These are phyloP conservation scores for Tyria jacobaeae DNA, from an alignment of 2,888 invertebrate genomes.

Conservation along the genomic window DNA sequence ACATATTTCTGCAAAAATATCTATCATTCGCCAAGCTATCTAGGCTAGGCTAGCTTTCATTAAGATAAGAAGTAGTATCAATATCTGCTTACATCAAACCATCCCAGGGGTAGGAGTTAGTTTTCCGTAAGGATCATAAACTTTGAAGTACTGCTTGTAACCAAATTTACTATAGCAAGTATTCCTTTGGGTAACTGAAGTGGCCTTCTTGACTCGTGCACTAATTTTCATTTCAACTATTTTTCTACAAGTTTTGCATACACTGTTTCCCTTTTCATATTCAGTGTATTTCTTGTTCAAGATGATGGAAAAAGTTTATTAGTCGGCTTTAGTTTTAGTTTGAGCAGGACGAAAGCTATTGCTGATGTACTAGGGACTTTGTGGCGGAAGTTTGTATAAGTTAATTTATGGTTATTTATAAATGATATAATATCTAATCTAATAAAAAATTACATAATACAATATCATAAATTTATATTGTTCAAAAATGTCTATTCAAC, in stretches of 20 bases:
- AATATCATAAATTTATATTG: too few species aligned
- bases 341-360: conserved; percentile 8
- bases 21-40: too few species aligned
- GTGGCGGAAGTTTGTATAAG: not conserved
- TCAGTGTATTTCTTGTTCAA: conserved; percentile 30
- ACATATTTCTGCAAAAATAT: too few species aligned
- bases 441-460: too few species aligned
- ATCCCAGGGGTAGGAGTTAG: too few species aligned
- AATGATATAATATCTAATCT: too few species aligned
- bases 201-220: conserved; percentile 71
- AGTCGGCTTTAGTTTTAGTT: conserved; percentile 18
- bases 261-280: conserved; percentile 32
- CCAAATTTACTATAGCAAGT: conserved; percentile 67
- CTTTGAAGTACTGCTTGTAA: conserved; percentile 53
- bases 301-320: conserved; percentile 31
- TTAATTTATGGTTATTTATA: not conserved
- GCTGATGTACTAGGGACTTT: not conserved
- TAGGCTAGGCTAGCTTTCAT: too few species aligned
- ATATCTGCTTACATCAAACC: not conserved
- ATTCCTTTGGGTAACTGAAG: conserved; percentile 71
- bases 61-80: not conserved
- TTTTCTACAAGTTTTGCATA: conserved; percentile 41
- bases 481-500: too few species aligned
- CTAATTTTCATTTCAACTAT: conserved; percentile 63
- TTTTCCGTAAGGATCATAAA: conserved; percentile 26